These are phyloP conservation scores for Semotilus atromaculatus DNA, from an alignment of 2,797 vertebrate genomes.

Conservation along the genomic window DNA sequence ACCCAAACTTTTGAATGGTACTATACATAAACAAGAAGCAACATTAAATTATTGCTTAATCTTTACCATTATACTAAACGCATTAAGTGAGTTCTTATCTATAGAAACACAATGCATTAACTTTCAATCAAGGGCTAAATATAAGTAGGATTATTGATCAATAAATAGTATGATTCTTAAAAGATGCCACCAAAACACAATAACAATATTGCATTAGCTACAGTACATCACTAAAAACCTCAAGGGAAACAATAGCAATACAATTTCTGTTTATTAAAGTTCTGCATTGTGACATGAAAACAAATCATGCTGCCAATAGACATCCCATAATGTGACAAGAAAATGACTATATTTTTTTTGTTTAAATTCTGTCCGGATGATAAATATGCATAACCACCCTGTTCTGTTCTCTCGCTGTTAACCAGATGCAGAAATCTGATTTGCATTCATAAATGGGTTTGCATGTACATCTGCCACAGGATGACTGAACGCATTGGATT, in stretches of 20 bases:
- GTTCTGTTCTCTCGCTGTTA: background rate
- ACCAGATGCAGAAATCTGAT: background rate
- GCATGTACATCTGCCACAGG: conserved; percentile 6
- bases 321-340: background rate
- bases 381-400: background rate
- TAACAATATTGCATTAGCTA: conserved; percentile 17
- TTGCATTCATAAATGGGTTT: conserved; percentile 23
- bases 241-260: background rate
- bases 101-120: background rate
- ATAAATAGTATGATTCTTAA: conserved; percentile 17
- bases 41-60: background rate
- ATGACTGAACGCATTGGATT: conserved; percentile 1
- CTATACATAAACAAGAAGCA: background rate
- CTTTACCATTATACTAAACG: background rate
- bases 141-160: background rate
- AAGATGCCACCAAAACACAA: background rate
- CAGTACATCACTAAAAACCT: conserved; percentile 9
- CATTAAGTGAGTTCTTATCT: background rate
- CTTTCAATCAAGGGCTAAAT: conserved; percentile 8
- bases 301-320: background rate
- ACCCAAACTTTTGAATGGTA: too few relatives aligned
- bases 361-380: background rate
- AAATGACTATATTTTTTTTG: background rate
- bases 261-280: conserved; percentile 12
- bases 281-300: conserved; percentile 11